Base-by-base conservation (phyloP, 2,888 invertebrate species). In the Brenthis hecate region DNA sequence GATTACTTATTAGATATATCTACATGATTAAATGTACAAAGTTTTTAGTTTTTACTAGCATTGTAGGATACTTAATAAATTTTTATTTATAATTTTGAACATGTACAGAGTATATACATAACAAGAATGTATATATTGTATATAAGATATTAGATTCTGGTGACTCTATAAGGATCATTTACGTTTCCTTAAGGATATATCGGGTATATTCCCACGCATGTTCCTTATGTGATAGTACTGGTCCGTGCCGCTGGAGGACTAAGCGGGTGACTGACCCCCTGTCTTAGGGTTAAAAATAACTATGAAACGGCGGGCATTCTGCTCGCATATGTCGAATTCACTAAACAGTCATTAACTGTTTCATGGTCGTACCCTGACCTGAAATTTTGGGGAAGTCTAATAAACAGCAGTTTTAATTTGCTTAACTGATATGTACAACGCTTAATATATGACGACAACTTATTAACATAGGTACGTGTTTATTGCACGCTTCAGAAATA, bases 321-420 rank as follows among this genome's bases (percentile, higher is more conserved):
- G 92, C 84, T 91, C 86, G 85, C 92, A 92, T 92, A 87, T 92
- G 92, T 91, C 89, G 91, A 91, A 91, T 92, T 90, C 86, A 91
- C 88, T 89, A 89, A 91, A 90, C 89, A 90, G 88, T 83, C 86
- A 87, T 88, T 88, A 90, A 89, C 86, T 89, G 89, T 91, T 92
- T 92, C 92, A 92, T 82, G 92, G 92, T 89, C 92, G 86, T 87
- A 82, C 85, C 86, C 84, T 91, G 91, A 91, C 92, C 91, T 89
- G 88, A 83, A 83, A 87, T 73, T 89, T 86, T 84, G 84, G 73
- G 76, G 83, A 89, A 87, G 79, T 77, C 77, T 76, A 76, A 73
- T 76, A 71, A 76, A 77, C 70, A 66, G 53, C 68, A 36, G 47
- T 50, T 58, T 23, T 68, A 56, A 58, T 65, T 19, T 51, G 32